These are phyloP conservation scores for Knipowitschia caucasica DNA, from an alignment of 2,797 vertebrate genomes.

Conservation along the genomic window DNA sequence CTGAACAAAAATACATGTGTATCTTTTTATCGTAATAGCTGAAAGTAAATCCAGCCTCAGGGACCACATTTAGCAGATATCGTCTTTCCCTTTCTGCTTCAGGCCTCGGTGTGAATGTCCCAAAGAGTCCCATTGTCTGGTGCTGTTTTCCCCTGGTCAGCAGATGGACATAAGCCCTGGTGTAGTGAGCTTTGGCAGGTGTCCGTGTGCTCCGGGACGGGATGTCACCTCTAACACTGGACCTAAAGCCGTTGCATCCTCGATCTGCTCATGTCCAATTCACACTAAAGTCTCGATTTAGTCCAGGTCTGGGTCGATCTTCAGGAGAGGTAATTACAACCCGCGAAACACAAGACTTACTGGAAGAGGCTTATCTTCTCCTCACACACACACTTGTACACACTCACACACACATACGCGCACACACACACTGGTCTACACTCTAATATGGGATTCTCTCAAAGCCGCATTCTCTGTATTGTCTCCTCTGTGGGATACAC, in stretches of 20 bases:
- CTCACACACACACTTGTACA: slow-evolving; percentile 30
- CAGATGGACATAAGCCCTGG: slow-evolving; percentile 9
- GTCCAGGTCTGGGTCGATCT: slow-evolving; percentile 50
- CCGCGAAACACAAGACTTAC: slow-evolving; percentile 50
- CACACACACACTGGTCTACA: slow-evolving; percentile 44
- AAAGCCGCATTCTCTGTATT: slow-evolving; percentile 18
- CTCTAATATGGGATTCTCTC: slow-evolving; percentile 43
- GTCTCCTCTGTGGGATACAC: background rate
- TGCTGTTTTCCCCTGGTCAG: slow-evolving; percentile 26
- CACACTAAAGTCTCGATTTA: slow-evolving; percentile 48
- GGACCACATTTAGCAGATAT: background rate
- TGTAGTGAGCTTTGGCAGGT: slow-evolving; percentile 18
- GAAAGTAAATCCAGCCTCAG: background rate
- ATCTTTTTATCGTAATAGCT: background rate
- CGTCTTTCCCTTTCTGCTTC: background rate
- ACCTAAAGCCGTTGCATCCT: slow-evolving; percentile 39
- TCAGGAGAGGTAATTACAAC: slow-evolving; percentile 64
- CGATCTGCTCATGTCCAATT: slow-evolving; percentile 51
- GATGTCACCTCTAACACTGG: slow-evolving; percentile 26
- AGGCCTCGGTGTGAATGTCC: background rate
- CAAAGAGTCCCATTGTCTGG: slow-evolving; percentile 33
- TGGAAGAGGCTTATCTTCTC: slow-evolving; percentile 54
- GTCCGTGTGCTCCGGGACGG: slow-evolving; percentile 13
- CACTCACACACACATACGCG: slow-evolving; percentile 33
- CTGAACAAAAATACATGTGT: background rate